phyloP scores from a whole-genome alignment of 1,140 invertebrate genomes.

The Lepeophtheirus salmonis region DNA sequence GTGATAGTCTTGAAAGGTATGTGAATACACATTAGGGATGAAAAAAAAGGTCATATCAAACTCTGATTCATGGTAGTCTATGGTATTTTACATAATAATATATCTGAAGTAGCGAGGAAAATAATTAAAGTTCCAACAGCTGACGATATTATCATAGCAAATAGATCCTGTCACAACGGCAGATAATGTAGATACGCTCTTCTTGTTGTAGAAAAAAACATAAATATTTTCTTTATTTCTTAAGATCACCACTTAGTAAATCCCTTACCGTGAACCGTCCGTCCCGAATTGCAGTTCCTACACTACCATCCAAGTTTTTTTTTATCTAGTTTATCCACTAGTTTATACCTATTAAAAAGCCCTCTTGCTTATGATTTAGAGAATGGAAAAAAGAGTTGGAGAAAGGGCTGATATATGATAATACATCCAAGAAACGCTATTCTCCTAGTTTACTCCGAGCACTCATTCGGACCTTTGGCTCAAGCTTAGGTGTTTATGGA shows the following conservation, averaged over 20 bases:
- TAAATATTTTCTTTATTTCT: too few species aligned
- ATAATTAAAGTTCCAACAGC: neutral
- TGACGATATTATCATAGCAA: neutral
- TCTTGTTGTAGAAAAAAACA: too few species aligned
- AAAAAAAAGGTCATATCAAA: neutral
- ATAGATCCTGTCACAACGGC: neutral
- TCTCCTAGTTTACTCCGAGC: constrained; percentile 20
- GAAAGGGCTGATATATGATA: neutral
- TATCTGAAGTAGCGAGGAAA: neutral
- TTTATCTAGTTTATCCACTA: neutral
- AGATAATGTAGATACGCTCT: too few species aligned
- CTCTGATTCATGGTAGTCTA: neutral
- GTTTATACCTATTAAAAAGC: too few species aligned
- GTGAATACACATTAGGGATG: neutral
- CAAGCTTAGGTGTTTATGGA: constrained; percentile 19
- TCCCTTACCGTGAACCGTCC: too few species aligned
- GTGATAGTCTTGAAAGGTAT: neutral
- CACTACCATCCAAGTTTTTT: neutral
- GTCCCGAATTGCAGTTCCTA: too few species aligned
- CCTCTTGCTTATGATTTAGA: neutral
- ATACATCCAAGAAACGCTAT: neutral
- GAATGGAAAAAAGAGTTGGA: neutral
- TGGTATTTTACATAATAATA: neutral
- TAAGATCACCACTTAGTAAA: too few species aligned
- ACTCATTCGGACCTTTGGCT: constrained; percentile 21